Conservation (phyloP, 2,888 invertebrate species). For the Norana najaformis region DNA sequence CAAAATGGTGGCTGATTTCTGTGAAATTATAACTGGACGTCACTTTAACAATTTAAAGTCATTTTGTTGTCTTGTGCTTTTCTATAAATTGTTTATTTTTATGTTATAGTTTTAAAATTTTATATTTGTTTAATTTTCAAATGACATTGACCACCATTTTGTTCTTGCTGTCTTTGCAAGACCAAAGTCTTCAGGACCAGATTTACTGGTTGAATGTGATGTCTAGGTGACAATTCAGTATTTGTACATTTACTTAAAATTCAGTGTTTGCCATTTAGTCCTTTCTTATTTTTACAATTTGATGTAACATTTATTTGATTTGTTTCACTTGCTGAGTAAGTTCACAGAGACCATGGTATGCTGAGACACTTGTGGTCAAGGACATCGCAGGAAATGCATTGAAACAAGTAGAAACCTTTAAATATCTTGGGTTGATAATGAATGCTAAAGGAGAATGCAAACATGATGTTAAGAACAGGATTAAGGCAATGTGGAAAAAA, state of each 20-base stretch:
- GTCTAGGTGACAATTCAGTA: not conserved
- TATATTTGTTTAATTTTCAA: not conserved
- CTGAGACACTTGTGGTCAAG: no score
- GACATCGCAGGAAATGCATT: no score
- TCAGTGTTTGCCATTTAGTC: not conserved
- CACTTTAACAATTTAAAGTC: no score
- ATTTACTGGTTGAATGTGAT: no score
- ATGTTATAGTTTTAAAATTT: not conserved
- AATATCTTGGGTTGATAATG: no score
- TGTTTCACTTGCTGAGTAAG: no score
- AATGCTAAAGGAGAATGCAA: no score
- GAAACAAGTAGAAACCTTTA: no score
- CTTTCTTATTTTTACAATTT: not conserved
- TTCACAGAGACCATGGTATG: no score
- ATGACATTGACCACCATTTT: not conserved
- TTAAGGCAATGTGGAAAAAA: no score
- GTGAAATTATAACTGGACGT: not conserved
- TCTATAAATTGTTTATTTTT: not conserved
- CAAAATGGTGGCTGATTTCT: not conserved
- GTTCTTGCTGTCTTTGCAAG: not conserved
- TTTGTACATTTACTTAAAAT: slow-evolving; percentile 4
- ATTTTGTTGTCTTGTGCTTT: not conserved
- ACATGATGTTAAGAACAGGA: no score
- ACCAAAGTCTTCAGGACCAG: not conserved
- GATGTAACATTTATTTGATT: no score